phyloP scores from a whole-genome alignment of 2,888 invertebrate species.

The Phragmatobia fuliginosa region DNA sequence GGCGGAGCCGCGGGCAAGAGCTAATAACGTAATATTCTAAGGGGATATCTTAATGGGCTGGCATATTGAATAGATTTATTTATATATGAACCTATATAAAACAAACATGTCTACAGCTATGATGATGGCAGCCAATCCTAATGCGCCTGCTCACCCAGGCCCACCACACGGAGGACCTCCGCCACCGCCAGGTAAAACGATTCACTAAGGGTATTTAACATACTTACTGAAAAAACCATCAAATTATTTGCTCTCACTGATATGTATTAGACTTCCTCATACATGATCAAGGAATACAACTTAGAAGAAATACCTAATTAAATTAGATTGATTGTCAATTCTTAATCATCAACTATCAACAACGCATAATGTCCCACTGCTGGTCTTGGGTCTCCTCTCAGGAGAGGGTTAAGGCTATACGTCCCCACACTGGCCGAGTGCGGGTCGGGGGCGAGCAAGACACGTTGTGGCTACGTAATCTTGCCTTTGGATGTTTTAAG shows the following conservation, averaged over 20 bases:
- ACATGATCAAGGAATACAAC: background rate
- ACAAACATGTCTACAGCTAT: conserved; percentile 61
- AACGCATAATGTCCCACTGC: too few species aligned
- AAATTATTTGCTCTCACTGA: background rate
- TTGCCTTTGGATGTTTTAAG: too few species aligned
- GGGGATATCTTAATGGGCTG: background rate
- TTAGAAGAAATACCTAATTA: too few species aligned
- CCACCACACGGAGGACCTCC: conserved; percentile 68
- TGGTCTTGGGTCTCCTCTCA: too few species aligned
- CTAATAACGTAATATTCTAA: background rate
- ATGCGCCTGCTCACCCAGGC: conserved; percentile 63
- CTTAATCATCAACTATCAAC: too few species aligned
- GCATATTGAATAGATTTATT: too few species aligned
- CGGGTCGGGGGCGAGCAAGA: too few species aligned
- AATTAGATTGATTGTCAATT: background rate
- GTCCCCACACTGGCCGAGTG: too few species aligned
- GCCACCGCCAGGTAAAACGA: conserved; percentile 65
- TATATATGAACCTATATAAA: too few species aligned
- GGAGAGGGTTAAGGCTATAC: too few species aligned
- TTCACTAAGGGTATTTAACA: background rate
- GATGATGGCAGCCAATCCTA: conserved; percentile 79
- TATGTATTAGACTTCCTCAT: background rate
- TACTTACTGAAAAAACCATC: background rate
- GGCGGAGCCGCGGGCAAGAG: too few species aligned
- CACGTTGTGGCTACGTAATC: too few species aligned